phyloP scores from a whole-genome alignment of 2,888 invertebrate genomes.

The Protodeltote pygarga region DNA sequence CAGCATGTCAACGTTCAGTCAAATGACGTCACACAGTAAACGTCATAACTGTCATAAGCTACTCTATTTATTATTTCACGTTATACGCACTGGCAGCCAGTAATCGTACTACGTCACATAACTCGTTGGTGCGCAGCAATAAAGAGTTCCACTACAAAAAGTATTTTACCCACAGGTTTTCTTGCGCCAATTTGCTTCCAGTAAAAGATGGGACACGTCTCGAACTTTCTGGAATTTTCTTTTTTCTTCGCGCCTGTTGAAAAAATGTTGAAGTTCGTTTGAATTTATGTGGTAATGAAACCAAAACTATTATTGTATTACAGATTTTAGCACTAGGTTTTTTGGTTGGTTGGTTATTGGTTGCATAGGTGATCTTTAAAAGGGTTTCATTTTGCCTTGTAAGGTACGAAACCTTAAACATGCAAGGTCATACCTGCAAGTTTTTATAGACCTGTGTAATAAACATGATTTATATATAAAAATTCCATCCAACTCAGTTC shows the following conservation, averaged over 20 bases:
- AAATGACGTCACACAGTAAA: conserved; percentile 2
- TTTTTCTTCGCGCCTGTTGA: conserved; percentile 8
- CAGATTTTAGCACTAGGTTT: too few relatives aligned
- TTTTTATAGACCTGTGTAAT: too few relatives aligned
- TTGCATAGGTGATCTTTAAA: too few relatives aligned
- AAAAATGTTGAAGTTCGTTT: neutral
- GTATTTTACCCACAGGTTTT: conserved; percentile 38
- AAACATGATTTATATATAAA: too few relatives aligned
- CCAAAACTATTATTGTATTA: too few relatives aligned
- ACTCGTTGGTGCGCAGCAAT: conserved; percentile 26
- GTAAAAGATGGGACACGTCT: conserved; percentile 16
- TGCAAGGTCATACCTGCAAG: too few relatives aligned
- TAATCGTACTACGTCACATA: conserved; percentile 23
- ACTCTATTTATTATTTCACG: conserved; percentile 17
- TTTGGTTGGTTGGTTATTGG: too few relatives aligned
- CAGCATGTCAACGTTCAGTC: conserved; percentile 5
- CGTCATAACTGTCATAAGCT: neutral
- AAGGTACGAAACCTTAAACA: too few relatives aligned
- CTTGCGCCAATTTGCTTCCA: conserved; percentile 27
- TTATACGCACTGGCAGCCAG: conserved; percentile 1
- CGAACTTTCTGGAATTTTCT: conserved; percentile 14
- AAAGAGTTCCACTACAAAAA: conserved; percentile 40
- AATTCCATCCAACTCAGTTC: conserved; percentile 5
- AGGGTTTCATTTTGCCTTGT: too few relatives aligned
- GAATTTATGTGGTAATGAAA: too few relatives aligned